Evolutionary conservation across 1,140 invertebrate genomes (phyloP).

Genomic region (Odontomachus brunneus): DNA sequence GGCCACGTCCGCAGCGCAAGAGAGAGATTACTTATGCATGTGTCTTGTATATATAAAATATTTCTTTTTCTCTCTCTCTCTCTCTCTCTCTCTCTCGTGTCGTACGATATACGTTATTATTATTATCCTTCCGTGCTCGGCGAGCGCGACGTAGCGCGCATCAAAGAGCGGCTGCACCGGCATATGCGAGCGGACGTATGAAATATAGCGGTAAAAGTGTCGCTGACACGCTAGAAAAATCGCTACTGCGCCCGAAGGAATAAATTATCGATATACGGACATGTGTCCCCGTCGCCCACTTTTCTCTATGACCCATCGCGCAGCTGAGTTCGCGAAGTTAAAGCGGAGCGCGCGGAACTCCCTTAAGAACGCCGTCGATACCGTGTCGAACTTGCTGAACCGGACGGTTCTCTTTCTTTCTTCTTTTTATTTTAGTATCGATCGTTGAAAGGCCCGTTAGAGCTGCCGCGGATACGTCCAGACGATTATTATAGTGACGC

Average conservation of each 20-base stretch:
- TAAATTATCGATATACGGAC: conserved; percentile 65
- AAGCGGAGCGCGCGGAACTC: conserved; percentile 42
- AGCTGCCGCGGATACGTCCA: not conserved
- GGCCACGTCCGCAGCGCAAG: conserved; percentile 1
- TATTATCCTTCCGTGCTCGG: conserved; percentile 23
- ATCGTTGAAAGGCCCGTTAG: not conserved
- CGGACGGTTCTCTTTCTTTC: no score
- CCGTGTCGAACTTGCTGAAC: not conserved
- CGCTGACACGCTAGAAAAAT: conserved; percentile 68
- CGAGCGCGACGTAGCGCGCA: conserved; percentile 20
- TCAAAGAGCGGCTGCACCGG: conserved; percentile 32
- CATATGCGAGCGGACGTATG: conserved; percentile 26
- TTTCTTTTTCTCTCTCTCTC: no score
- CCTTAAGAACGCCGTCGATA: not conserved
- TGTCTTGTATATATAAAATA: conserved; percentile 44
- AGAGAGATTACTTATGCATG: conserved; percentile 33
- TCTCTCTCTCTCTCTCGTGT: not conserved
- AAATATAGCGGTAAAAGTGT: conserved; percentile 60
- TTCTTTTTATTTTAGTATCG: not conserved
- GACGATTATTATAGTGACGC: conserved; percentile 14
- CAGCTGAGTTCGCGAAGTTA: conserved; percentile 52
- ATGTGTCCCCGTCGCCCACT: not conserved
- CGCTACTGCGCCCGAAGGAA: conserved; percentile 60
- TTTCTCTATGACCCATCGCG: conserved; percentile 18
- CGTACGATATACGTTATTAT: conserved; percentile 46